A percentile compares a stretch with the other conserved stretches of the same genome.
These are phyloP conservation scores for Scolopax rusticola DNA, from an alignment of 2,797 vertebrate genomes.

Conservation along the genomic window DNA sequence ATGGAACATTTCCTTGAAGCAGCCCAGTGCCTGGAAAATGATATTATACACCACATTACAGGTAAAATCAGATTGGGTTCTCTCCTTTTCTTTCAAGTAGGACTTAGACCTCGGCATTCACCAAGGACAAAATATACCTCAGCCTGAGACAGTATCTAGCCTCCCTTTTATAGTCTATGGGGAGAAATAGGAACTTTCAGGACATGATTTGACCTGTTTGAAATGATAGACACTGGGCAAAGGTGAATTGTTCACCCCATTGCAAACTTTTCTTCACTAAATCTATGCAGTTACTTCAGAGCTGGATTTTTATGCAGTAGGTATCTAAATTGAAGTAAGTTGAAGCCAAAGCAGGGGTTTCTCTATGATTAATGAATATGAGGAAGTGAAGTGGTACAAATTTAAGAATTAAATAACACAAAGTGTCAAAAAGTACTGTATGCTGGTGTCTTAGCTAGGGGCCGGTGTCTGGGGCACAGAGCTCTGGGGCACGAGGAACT, in stretches of 20 bases:
- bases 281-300: background rate
- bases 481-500: background rate
- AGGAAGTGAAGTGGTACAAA: background rate
- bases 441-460: background rate
- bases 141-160: background rate
- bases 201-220: background rate
- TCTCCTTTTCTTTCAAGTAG: background rate
- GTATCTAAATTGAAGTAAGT: background rate
- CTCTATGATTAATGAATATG: background rate
- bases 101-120: background rate
- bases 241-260: background rate
- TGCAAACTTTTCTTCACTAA: background rate
- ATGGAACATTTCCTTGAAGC: slow-evolving; percentile 66
- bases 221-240: background rate
- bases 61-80: slow-evolving; percentile 48
- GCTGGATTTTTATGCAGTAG: background rate
- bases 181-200: background rate
- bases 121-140: background rate
- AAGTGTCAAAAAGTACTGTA: background rate
- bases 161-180: background rate
- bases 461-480: background rate
- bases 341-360: background rate
- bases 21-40: slow-evolving; percentile 75
- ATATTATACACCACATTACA: slow-evolving; percentile 70
- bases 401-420: background rate